Percentiles rank a stretch among this genome's conserved stretches.
phyloP scores from a whole-genome alignment of 2,113 vertebrate genomes.

The Istiophorus platypterus region DNA sequence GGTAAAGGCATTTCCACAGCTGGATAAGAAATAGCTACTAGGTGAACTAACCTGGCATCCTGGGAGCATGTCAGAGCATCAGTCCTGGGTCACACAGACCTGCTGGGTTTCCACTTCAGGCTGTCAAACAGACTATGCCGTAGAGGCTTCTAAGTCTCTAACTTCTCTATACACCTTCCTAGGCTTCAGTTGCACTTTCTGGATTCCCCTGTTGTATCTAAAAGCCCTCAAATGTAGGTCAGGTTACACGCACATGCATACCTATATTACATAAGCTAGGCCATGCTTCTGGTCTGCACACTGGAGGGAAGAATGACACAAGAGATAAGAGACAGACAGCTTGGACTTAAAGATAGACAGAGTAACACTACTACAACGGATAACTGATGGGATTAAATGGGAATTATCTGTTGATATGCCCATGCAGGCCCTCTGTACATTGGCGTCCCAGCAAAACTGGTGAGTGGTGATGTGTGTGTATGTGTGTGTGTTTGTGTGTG shows the following conservation, averaged over 20 bases:
- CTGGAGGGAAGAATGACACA: conserved; percentile 19
- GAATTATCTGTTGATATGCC: conserved; percentile 82
- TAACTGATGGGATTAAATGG: conserved; percentile 84
- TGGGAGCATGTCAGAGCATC: conserved; percentile 38
- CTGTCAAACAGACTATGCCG: not conserved
- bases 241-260: not conserved
- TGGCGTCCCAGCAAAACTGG: conserved; percentile 51
- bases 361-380: conserved; percentile 64
- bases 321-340: conserved; percentile 43
- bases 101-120: conserved; percentile 38
- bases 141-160: not conserved
- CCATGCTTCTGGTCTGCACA: conserved; percentile 7
- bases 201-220: not conserved
- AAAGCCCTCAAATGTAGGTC: conserved; percentile 10
- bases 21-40: conserved; percentile 81
- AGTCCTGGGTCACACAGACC: conserved; percentile 36
- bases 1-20: conserved; percentile 77
- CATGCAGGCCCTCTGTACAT: conserved; percentile 65
- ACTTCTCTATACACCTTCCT: conserved; percentile 1
- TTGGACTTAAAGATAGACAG: conserved; percentile 70
- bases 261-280: conserved; percentile 29
- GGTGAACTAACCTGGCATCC: conserved; percentile 80
- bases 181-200: conserved; percentile 9
- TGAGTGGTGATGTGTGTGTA: conserved; percentile 16
- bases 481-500: conserved; percentile 15